Conservation (phyloP, 2,113 vertebrate species). For the Leuciscus idus region DNA sequence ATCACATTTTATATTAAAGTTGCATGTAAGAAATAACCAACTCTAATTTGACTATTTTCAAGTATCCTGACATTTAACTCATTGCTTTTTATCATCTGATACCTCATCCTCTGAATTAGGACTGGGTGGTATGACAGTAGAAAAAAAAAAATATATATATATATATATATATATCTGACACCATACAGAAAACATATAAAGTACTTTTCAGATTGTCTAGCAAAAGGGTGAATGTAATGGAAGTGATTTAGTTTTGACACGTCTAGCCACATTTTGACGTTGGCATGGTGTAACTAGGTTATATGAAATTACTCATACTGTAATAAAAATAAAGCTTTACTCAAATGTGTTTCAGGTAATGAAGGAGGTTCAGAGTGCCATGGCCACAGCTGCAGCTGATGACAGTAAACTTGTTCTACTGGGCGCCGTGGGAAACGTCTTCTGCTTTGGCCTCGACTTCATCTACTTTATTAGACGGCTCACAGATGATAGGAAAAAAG, state of each 20-base stretch:
- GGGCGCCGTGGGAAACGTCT: slow-evolving; percentile 89
- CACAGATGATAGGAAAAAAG: slow-evolving; percentile 93
- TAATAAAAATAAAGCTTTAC: neutral
- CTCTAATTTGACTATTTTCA: too few species aligned
- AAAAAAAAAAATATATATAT: too few species aligned
- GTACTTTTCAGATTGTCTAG: neutral
- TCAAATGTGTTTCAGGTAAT: slow-evolving; percentile 83
- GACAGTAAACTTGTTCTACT: slow-evolving; percentile 96
- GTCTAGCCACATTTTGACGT: neutral
- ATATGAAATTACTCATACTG: neutral
- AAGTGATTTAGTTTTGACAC: neutral
- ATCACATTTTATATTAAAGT: neutral
- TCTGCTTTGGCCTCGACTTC: slow-evolving; percentile 96
- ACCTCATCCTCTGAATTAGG: neutral
- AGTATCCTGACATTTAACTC: neutral
- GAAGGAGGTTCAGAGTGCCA: slow-evolving; percentile 98
- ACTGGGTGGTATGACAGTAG: neutral
- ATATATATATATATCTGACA: too few species aligned
- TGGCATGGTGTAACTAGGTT: neutral
- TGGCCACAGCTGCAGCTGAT: slow-evolving; percentile 92
- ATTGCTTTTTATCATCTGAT: neutral
- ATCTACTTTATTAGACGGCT: slow-evolving; percentile 94
- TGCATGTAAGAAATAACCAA: neutral
- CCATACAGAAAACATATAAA: neutral
- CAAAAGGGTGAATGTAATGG: neutral